Conservation (phyloP, 2,888 invertebrate genomes). For the Alsophila aescularia region DNA sequence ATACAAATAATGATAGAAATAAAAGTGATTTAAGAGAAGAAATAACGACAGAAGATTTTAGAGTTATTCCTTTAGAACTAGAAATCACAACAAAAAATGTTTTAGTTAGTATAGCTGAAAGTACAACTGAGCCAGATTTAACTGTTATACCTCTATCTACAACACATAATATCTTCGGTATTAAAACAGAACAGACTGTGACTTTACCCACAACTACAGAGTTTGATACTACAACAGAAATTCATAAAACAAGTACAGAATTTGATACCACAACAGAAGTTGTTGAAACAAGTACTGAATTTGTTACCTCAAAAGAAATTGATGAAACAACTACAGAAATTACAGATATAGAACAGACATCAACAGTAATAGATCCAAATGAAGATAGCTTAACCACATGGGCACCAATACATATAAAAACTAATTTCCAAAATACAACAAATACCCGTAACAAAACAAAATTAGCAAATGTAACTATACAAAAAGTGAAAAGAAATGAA, state of each 20-base stretch:
- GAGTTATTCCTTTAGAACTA: conserved; percentile 74
- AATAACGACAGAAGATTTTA: conserved; percentile 61
- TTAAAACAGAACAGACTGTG: conserved; percentile 61
- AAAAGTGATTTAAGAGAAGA: conserved; percentile 41
- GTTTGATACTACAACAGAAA: conserved; percentile 37
- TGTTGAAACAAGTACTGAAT: conserved; percentile 48
- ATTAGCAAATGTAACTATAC: not conserved
- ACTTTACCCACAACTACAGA: conserved; percentile 58
- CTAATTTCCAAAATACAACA: conserved; percentile 6
- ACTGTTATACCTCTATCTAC: conserved; percentile 72
- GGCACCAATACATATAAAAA: conserved; percentile 7
- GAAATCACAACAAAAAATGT: conserved; percentile 70
- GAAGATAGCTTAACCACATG: conserved; percentile 9
- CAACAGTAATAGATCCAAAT: conserved; percentile 18
- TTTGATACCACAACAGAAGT: conserved; percentile 38
- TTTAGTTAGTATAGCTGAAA: conserved; percentile 60
- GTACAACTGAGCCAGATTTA: conserved; percentile 67
- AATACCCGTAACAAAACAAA: conserved; percentile 1
- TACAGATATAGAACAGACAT: conserved; percentile 15
- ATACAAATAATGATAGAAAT: conserved; percentile 35
- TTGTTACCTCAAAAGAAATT: conserved; percentile 36
- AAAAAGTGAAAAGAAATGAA: not conserved
- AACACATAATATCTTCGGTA: conserved; percentile 53
- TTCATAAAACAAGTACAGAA: too few species aligned
- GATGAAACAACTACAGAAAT: conserved; percentile 37